Base-by-base conservation (phyloP, 2,113 vertebrate species). In the Heloderma charlesbogerti region DNA sequence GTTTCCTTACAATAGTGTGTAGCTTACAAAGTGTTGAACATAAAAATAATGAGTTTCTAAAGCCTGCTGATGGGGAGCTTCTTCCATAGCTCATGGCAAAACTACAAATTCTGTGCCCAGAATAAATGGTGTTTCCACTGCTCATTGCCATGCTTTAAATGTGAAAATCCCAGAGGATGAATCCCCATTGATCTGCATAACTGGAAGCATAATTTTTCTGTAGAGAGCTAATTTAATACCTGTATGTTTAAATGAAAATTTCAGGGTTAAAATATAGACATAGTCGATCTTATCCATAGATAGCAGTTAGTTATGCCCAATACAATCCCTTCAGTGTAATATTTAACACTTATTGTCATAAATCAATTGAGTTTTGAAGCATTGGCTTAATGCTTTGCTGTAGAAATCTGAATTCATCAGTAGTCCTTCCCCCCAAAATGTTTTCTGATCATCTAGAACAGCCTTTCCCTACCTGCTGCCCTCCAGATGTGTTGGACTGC, bases 41-140 rank as follows among this genome's bases (percentile, higher is more conserved):
- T 88, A 87, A 91, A 94, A 95, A 90, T 91, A 83, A 88, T 90
- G 86, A 57, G 31, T 84, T 96, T 74, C 86, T 69, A 94, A 92
- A 92, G 25, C 81, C 75, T 90, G 57, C 80, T 92, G 87, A 54
- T 60, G 3, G 37, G 40, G 34, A 89, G 12, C 3, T 91, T 90
- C 74, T 91, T 88, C 40, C 40, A 15, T 92, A 94, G 63, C 82
- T 91, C 89, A 66, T 88, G 90, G 90, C 40, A 86, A 13, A 60
- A 79, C 79, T 69, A 22, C 81, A 94, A 45, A 54, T 66, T 69
- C 77, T 94, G 31, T 80, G 88, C 43, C 83, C 86, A 88, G 20
- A 92, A 90, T 31, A 88, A 92, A 77, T 88, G 63, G 6, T 63
- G 34, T 83, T 94, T 95, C 91, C 78, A 79, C 0, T 67, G 25